These are phyloP conservation scores for Acestrorhynchus altus DNA, from an alignment of 2,797 vertebrate genomes.

Conservation along the genomic window DNA sequence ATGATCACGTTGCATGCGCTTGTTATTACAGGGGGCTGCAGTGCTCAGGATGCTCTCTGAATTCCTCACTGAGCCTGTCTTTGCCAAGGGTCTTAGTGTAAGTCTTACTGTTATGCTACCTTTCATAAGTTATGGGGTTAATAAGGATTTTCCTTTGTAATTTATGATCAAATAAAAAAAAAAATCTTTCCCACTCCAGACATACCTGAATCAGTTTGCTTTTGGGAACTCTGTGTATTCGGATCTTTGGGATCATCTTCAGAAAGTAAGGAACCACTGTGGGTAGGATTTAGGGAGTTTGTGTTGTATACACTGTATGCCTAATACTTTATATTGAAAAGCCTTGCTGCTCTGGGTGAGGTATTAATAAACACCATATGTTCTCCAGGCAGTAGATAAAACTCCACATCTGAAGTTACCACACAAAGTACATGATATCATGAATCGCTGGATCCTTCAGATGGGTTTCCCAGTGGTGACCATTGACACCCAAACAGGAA, in stretches of 20 bases:
- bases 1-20: slow-evolving; percentile 27
- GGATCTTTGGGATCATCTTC: slow-evolving; percentile 90
- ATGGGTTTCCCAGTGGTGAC: slow-evolving; percentile 95
- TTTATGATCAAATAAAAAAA: not conserved
- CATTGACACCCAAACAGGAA: slow-evolving; percentile 79
- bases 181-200: slow-evolving; percentile 71
- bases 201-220: slow-evolving; percentile 84
- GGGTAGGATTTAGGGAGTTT: not conserved
- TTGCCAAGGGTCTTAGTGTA: slow-evolving; percentile 86
- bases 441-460: slow-evolving; percentile 94
- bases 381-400: slow-evolving; percentile 74
- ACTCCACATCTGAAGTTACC: slow-evolving; percentile 63
- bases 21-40: slow-evolving; percentile 82
- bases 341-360: not conserved
- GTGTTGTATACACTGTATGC: not conserved
- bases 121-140: slow-evolving; percentile 1
- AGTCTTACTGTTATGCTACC: slow-evolving; percentile 63
- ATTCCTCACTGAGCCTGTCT: slow-evolving; percentile 87
- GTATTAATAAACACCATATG: not conserved
- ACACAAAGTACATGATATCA: slow-evolving; percentile 75
- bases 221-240: slow-evolving; percentile 82
- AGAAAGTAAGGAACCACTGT: slow-evolving; percentile 69
- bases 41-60: slow-evolving; percentile 92
- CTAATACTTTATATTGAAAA: not conserved
- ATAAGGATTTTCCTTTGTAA: not conserved